Percentiles rank a stretch among this genome's conserved stretches.
Evolutionary conservation across 2,797 vertebrate genomes (phyloP).

Genomic region (Xiphorhynchus erythropygius): DNA sequence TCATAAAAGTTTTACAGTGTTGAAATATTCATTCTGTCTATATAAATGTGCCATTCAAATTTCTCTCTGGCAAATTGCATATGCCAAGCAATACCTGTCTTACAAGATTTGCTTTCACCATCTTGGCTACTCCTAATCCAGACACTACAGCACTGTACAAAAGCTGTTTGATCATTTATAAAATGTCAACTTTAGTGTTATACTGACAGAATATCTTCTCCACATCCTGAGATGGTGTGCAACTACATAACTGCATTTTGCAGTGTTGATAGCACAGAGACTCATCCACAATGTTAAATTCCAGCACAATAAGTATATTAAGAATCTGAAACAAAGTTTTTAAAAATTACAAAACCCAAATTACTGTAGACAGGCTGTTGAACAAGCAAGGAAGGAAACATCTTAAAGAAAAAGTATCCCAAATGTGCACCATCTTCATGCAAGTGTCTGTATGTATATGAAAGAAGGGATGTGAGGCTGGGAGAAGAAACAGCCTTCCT

Average conservation of each 20-base stretch:
- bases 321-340: not conserved
- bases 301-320: not conserved
- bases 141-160: not conserved
- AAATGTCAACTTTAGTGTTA: not conserved
- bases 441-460: not conserved
- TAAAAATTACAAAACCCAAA: not conserved
- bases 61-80: slow-evolving; percentile 29
- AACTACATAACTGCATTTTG: not conserved
- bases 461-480: not conserved
- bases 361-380: not conserved
- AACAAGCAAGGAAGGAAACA: not conserved
- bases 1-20: slow-evolving; percentile 53
- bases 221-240: not conserved
- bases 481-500: not conserved
- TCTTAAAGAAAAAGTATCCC: not conserved
- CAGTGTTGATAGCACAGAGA: not conserved
- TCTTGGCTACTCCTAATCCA: slow-evolving; percentile 2
- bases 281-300: not conserved
- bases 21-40: slow-evolving; percentile 53
- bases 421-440: not conserved
- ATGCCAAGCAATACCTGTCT: slow-evolving; percentile 6
- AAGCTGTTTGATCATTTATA: slow-evolving; percentile 6
- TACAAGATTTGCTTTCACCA: not conserved
- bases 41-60: slow-evolving; percentile 38
- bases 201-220: not conserved